Base-by-base conservation (phyloP, 2,888 invertebrate genomes). In the Chrysolina oricalcia region DNA sequence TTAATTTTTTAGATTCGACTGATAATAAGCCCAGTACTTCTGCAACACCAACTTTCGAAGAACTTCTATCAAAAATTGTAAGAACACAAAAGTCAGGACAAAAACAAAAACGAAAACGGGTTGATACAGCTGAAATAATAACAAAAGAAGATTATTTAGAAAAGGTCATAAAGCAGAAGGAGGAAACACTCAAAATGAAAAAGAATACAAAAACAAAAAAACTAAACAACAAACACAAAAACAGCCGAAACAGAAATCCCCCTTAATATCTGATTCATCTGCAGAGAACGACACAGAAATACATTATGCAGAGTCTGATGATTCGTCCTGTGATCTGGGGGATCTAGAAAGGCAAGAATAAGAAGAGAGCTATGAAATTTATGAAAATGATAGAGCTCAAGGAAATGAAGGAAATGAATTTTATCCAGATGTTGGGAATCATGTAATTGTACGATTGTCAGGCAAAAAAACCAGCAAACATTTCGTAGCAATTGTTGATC, bases 291-390 rank as follows among this genome's bases (percentile, higher is more conserved):
- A 68, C 40, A 23, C 50, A 68, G 35, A 46, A 46, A 46, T 68
- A 68, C 23, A 46, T 68, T 68, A 68, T 68, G 53, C 68, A 48
- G 68, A 68, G 53, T 68, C 50, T 48, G 68, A 68, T 68, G 50
- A 50, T 50, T 68, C 50, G 21, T 50, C 48, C 48, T 68, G 48
- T 68, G 50, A 23, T 68, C 50, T 46, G 48, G 35, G 21, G 40
- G 68, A 68, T 21, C 23, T 23, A 46, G 46, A 46, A 46, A 46
- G 46, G 35, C 46, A 21, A 68, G 68, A 68, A 35, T 53, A 50
- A 50, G 50, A 48, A 27, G 68, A 68, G 23, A 50, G 50, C 27
- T 23, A 68, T 19, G 50, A 27, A 23, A 50, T n/a, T 27, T 21
- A 17, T 19, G 53, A 68, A 68, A 23, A 50, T 35, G 8, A 35